Evolutionary conservation across 53 echinoderm and acorn worm genomes (phyloP), one percentile per base, ranked within the genome.

Genomic region (Stichopus horrens): DNA sequence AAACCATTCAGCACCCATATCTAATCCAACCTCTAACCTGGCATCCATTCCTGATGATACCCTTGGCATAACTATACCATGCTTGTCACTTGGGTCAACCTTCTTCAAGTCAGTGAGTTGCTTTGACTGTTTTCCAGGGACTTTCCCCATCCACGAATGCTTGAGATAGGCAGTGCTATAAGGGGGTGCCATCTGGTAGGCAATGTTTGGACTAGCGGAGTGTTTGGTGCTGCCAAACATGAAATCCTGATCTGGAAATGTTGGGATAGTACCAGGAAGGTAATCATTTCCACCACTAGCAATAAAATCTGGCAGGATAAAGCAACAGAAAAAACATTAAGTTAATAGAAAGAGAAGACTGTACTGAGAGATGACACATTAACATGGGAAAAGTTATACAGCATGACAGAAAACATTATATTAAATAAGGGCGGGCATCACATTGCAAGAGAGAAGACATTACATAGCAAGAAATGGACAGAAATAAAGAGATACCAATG

Each of bases 31-130:
- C 54, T 99, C 99, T 86, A 99, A 86, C 60, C 99, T 94, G 58
- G 94, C 92, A 76, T 99, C 99, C 92, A 99, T 96, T 6, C 96
- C 99, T 76, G 94, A 93, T 19, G 99, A 99, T 63, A 99, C 94
- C 57, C 91, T 88, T 52, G 94, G 96, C 53, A 75, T 55, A 21
- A 73, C 74, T 58, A 75, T 11, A 73, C 74, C 87, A 19, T 19
- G 74, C 0, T 21, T 57, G 21, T 87, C 87, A 8, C 55, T 53
- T 9, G 7, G 53, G 20, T 87, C 87, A 1, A 55, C 65, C 52
- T 52, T 85, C 85, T 67, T 63, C 8, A 63, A 22, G 7, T 67
- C 22, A 52, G 58, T 5, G 66, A 85, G 21, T 52, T 85, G 85
- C 67, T 85, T 85, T 21, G 85, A 58, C 14, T 59, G 85, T 59